A percentile compares a stretch with the other conserved stretches of the same genome.
Conservation (phyloP, 2,888 invertebrate species). For the Agrochola macilenta region DNA sequence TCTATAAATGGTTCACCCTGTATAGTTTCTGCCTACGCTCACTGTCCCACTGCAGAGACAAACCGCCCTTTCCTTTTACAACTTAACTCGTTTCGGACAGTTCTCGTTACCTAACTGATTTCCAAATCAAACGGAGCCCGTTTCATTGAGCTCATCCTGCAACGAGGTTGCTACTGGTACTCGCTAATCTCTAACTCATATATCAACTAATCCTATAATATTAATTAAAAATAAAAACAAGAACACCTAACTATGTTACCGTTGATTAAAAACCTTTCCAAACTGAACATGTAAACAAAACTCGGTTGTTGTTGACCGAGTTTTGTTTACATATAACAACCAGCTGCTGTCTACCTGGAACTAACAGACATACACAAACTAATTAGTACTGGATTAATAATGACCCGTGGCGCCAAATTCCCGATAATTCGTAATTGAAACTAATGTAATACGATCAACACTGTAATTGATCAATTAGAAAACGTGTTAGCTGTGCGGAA, state of each 20-base stretch:
- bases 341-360: constrained; percentile 1
- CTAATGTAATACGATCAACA: constrained; percentile 46
- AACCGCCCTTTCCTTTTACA: neutral
- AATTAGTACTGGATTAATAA: constrained; percentile 40
- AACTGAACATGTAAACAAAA: constrained; percentile 12
- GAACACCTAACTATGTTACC: neutral
- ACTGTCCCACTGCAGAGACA: neutral
- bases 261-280: neutral
- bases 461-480: constrained; percentile 45
- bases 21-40: neutral
- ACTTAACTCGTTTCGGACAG: too few relatives aligned
- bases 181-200: neutral
- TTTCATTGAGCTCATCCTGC: neutral
- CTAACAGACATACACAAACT: constrained; percentile 12
- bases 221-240: neutral
- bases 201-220: neutral
- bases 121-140: too few relatives aligned
- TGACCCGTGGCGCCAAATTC: constrained; percentile 22
- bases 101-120: too few relatives aligned
- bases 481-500: constrained; percentile 24
- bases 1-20: too few relatives aligned
- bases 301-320: too few relatives aligned
- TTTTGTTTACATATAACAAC: neutral
- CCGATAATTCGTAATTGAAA: constrained; percentile 51
- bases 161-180: neutral